phyloP scores from a whole-genome alignment of 2,797 vertebrate genomes.

The Apogon talboti region DNA sequence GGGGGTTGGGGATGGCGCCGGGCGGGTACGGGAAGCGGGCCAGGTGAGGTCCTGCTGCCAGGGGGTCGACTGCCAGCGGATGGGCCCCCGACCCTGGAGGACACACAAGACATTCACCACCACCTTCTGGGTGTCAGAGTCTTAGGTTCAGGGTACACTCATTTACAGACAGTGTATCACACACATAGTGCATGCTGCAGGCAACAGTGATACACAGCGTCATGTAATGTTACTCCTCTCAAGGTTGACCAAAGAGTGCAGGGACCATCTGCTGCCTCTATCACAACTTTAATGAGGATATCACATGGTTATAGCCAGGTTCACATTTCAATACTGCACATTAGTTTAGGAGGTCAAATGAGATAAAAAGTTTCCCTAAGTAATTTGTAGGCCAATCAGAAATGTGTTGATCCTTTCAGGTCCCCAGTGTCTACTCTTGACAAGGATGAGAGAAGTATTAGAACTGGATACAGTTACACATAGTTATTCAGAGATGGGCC shows the following conservation, averaged over 20 bases:
- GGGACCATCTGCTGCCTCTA: conserved; percentile 23
- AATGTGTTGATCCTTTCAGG: background rate
- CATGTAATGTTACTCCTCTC: conserved; percentile 41
- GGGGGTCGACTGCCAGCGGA: conserved; percentile 91
- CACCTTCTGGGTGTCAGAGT: conserved; percentile 84
- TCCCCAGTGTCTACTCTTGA: conserved; percentile 5
- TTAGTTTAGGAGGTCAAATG: background rate
- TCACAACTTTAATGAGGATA: conserved; percentile 3
- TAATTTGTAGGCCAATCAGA: background rate
- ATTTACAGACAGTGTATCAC: conserved; percentile 45
- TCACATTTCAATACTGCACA: conserved; percentile 2
- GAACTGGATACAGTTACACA: conserved; percentile 3
- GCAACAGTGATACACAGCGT: conserved; percentile 28
- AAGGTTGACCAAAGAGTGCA: conserved; percentile 26
- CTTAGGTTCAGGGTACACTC: conserved; percentile 74
- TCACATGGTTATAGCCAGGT: conserved; percentile 1
- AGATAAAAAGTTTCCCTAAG: background rate
- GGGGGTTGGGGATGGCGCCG: conserved; percentile 94
- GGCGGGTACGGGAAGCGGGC: conserved; percentile 97
- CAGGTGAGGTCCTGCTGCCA: conserved; percentile 94
- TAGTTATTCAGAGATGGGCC: conserved; percentile 8
- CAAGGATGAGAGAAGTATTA: conserved; percentile 29
- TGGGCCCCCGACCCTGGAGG: conserved; percentile 93
- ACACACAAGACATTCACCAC: conserved; percentile 90
- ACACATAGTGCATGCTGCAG: conserved; percentile 52